Evolutionary conservation across 2,113 vertebrate genomes (phyloP).

Genomic region (Zosterops pallidus): DNA sequence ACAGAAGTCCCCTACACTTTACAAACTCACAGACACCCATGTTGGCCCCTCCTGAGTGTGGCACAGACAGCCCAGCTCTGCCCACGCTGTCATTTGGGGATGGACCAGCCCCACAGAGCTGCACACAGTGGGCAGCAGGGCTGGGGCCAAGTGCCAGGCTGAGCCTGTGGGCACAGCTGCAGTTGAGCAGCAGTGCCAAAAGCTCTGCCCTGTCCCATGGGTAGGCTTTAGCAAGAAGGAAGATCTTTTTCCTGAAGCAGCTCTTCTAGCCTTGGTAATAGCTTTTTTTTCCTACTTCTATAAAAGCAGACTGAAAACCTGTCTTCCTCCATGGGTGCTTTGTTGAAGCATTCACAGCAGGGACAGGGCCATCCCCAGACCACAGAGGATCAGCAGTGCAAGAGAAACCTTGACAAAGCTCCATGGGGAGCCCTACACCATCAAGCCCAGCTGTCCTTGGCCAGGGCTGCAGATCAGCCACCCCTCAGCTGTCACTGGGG

Average conservation of each 20-base stretch:
- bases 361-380: neutral
- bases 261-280: neutral
- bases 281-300: neutral
- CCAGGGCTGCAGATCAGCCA: neutral
- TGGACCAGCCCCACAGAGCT: neutral
- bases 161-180: neutral
- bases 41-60: accelerated
- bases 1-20: neutral
- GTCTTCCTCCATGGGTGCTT: neutral
- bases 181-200: neutral
- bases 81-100: accelerated
- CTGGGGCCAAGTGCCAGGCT: neutral
- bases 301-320: neutral
- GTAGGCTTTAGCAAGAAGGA: neutral
- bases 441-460: neutral
- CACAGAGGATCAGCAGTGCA: accelerated
- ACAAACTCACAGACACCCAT: neutral
- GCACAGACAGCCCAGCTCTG: neutral
- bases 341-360: neutral
- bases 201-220: neutral
- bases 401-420: neutral
- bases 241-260: neutral
- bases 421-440: accelerated
- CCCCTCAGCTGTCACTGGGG: accelerated
- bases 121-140: accelerated